A percentile compares a stretch with the other conserved stretches of the same genome.
Evolutionary conservation across 1,140 invertebrate genomes (phyloP).

Genomic region (Tetragnatha versicolor): DNA sequence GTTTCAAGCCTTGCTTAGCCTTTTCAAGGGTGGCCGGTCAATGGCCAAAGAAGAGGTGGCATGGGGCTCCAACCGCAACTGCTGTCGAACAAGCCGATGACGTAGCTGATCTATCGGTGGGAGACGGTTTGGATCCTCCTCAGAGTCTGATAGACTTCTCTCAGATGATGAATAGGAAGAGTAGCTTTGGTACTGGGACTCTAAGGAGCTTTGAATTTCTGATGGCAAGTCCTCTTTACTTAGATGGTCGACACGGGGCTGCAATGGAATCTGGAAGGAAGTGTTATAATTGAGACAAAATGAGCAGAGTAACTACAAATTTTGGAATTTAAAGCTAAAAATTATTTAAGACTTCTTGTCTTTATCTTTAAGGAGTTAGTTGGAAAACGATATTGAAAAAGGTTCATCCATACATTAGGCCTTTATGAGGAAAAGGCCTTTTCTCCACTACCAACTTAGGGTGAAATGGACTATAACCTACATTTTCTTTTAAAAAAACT

Average conservation of each 20-base stretch:
- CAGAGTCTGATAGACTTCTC: conserved; percentile 41
- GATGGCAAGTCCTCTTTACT: conserved; percentile 45
- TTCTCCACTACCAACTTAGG: too few relatives aligned
- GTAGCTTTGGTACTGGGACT: conserved; percentile 44
- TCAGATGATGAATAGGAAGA: conserved; percentile 50
- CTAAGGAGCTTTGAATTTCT: conserved; percentile 37
- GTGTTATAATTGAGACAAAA: too few relatives aligned
- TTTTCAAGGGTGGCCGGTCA: neutral
- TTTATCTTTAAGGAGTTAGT: too few relatives aligned
- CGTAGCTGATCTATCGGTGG: neutral
- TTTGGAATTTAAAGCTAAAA: too few relatives aligned
- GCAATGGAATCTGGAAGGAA: too few relatives aligned
- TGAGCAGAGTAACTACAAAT: too few relatives aligned
- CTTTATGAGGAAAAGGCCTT: too few relatives aligned
- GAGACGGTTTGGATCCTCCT: conserved; percentile 31
- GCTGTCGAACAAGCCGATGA: conserved; percentile 29
- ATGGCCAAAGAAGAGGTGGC: neutral
- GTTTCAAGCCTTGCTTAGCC: neutral
- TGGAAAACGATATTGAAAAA: too few relatives aligned
- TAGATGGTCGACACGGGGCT: conserved; percentile 29
- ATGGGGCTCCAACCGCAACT: conserved; percentile 9
- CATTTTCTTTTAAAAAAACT: too few relatives aligned
- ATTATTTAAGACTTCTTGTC: too few relatives aligned
- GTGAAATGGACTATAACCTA: too few relatives aligned
- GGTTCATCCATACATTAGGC: too few relatives aligned